Base-by-base conservation (phyloP, 1,140 invertebrate species). In the Copidosoma floridanum region DNA sequence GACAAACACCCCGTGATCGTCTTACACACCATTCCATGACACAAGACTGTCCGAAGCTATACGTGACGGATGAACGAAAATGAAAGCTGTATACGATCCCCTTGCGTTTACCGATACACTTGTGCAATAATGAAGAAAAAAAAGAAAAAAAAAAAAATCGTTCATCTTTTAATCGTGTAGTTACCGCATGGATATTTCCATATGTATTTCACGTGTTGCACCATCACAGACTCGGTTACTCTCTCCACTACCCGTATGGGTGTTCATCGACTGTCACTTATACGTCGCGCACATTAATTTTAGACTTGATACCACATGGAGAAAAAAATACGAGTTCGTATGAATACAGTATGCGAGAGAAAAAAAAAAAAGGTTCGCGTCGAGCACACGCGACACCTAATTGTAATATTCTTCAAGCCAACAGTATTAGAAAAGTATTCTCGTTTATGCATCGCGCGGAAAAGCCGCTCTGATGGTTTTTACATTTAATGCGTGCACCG, bases 11-110 rank as follows among this genome's bases (percentile, higher is more conserved):
- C 10, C 44, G 7, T 48, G 21, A 59, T 12, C 10, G 5, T 61
- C 41, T 68, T 64, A 71, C 71, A 71, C 71, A 72, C 63, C 75
- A 77, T 77, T 76, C 74, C 73, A 73, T 73, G 73, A 76, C 70
- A 54, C 29, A 73, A 77, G 74, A 77, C 75, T 77, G 74, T 75
- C 56, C 38, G 43, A 10, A 50, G 11, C 26, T 21, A 27, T 54
- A 41, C 40, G 37, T n/a, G n/a, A n/a, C n/a, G n/a, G n/a, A 8
- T 16, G 27, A 43, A 40, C 21, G 35, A 26, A 50, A 41, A 35
- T 6, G n/a, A n/a, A 48, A 46, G n/a, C n/a, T n/a, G n/a, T n/a
- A n/a, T 53, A 24, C 32, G 21, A 53, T 60, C 38, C 26, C 18
- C 21, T 52, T 29, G 20, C 20, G 21, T 38, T 47, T 20, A n/a